phyloP scores from a whole-genome alignment of 2,888 invertebrate species.

The Phengaris arion region DNA sequence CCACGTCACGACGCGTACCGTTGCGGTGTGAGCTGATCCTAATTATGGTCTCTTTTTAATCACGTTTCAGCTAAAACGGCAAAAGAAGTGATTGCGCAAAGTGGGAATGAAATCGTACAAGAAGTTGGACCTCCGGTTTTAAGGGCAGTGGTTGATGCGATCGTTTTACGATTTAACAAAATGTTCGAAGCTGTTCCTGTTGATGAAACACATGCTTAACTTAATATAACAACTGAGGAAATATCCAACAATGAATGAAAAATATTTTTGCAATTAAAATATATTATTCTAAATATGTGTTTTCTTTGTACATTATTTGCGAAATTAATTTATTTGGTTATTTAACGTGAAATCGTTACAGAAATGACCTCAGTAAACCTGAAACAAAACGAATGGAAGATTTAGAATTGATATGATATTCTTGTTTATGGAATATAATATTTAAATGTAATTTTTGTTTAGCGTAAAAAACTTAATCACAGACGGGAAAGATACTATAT shows the following conservation, averaged over 20 bases:
- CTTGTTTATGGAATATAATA: too few species aligned
- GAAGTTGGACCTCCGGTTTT: conserved; percentile 55
- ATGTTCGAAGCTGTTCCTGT: conserved; percentile 37
- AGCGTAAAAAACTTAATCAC: too few species aligned
- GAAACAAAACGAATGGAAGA: too few species aligned
- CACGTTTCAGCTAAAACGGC: conserved; percentile 49
- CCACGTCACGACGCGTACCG: too few species aligned
- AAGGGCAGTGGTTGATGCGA: conserved; percentile 42
- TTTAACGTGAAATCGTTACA: too few species aligned
- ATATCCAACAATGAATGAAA: background rate
- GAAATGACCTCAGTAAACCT: too few species aligned
- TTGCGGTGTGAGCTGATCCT: too few species aligned
- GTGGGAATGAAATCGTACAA: conserved; percentile 50
- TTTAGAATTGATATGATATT: too few species aligned
- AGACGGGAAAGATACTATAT: too few species aligned
- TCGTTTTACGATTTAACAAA: conserved; percentile 44
- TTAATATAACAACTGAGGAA: background rate
- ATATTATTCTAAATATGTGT: background rate
- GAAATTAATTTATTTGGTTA: too few species aligned
- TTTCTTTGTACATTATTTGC: background rate
- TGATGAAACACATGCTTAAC: conserved; percentile 9
- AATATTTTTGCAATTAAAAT: background rate
- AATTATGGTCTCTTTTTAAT: background rate
- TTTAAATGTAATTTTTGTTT: too few species aligned
- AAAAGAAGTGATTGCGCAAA: conserved; percentile 45